Base-by-base conservation (phyloP, 2,113 vertebrate genomes). In the Megalops atlanticus region DNA sequence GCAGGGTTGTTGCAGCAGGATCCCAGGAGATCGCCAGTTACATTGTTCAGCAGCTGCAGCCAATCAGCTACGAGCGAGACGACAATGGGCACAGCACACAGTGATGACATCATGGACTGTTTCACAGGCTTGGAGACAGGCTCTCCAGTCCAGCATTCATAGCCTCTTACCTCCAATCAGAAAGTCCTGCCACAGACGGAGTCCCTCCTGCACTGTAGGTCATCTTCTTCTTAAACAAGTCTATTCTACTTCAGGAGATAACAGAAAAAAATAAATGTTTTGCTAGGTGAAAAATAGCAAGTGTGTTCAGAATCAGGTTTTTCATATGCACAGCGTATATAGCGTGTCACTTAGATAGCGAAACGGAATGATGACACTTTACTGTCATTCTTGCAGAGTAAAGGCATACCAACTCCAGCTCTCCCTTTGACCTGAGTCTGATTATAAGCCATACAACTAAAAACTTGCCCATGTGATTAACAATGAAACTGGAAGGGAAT, bases 1-100 rank as follows among this genome's bases (percentile, higher is more conserved):
- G 96, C 80, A 91, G 95, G 69, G 95, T 97, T 71, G 85, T 97
- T n/a, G 96, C 96, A 33, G 96, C 96, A 0, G 94, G 96, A 75
- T 95, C 95, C 2, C 88, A 80, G 35, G 94, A 96, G 87, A 91
- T 97, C 90, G 96, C 95, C 0, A 87, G 82, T 80, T 91, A 93
- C 85, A 91, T 97, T 81, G 94, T 95, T 87, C 93, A 94, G 86
- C 92, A 94, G 89, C 89, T 97, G 86, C 93, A 96, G 81, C 92
- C 95, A 11, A 96, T 96, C 86, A 88, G 87, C 85, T 96, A 94
- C 35, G 89, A 88, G 2, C 90, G 95, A 68, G 95, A 97, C 6
- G 95, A 96, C n/a, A 89, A 93, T 33, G 90, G 90, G 39, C 40
- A 14, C 38, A 24, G 2, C n/a, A 24, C 58, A 1, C 58, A 6